A percentile compares a stretch with the other conserved stretches of the same genome.
Evolutionary conservation across 2,113 vertebrate species (phyloP).

Genomic region (Lagenorhynchus albirostris): DNA sequence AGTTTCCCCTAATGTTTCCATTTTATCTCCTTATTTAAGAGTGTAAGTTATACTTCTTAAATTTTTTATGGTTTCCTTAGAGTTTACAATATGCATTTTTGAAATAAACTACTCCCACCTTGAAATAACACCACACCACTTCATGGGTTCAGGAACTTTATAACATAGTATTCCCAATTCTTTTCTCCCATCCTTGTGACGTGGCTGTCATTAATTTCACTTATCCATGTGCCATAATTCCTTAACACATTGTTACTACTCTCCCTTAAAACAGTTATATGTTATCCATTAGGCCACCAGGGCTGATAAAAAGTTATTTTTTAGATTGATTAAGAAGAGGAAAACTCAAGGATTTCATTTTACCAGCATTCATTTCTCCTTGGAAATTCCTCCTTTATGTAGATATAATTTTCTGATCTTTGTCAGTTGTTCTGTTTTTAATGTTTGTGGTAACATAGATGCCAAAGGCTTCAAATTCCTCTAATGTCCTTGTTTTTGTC

Average conservation of each 20-base stretch:
- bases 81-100: neutral
- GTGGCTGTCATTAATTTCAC: neutral
- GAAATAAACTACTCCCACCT: too few relatives aligned
- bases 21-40: too few relatives aligned
- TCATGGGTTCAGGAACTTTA: neutral
- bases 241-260: neutral
- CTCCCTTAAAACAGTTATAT: neutral
- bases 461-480: neutral
- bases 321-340: neutral
- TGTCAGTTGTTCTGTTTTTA: neutral
- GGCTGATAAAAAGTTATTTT: neutral
- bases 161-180: neutral
- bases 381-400: neutral
- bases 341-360: neutral
- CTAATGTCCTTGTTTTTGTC: neutral
- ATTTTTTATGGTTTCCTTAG: neutral
- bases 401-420: neutral
- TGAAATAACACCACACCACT: too few relatives aligned
- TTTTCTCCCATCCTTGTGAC: neutral
- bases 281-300: too few relatives aligned
- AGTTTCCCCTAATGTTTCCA: too few relatives aligned
- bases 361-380: neutral
- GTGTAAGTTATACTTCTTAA: too few relatives aligned
- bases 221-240: neutral
- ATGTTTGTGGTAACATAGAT: neutral